Conservation (phyloP, 1,140 invertebrate genomes). For the Trichogramma pretiosum region DNA sequence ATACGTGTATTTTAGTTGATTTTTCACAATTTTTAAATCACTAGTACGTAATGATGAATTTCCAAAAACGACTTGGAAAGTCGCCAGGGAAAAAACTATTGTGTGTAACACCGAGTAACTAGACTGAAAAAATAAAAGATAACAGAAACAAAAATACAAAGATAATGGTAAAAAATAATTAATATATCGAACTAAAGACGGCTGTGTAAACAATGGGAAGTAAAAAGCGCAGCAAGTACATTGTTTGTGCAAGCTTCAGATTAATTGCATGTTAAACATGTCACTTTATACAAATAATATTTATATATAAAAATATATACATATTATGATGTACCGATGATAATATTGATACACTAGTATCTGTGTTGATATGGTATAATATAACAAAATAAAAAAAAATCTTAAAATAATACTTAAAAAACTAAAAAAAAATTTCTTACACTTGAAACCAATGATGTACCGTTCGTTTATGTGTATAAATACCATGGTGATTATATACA, state of each 20-base stretch:
- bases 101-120: conserved; percentile 14
- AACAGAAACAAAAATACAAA: conserved; percentile 2
- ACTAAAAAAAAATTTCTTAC: no score
- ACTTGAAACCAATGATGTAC: no score
- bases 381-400: conserved; percentile 12
- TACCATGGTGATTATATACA: no score
- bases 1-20: background rate
- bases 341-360: conserved; percentile 28
- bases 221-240: conserved; percentile 43
- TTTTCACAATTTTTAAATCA: no score
- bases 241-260: conserved; percentile 44
- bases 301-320: no score
- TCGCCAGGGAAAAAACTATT: conserved; percentile 4
- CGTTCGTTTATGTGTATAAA: no score
- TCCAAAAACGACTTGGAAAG: no score
- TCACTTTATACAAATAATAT: conserved; percentile 34
- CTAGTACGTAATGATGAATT: no score
- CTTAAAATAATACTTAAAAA: background rate
- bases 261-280: conserved; percentile 47
- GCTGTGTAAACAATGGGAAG: conserved; percentile 43
- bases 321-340: no score
- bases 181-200: conserved; percentile 29
- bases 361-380: conserved; percentile 30
- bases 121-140: conserved; percentile 18
- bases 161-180: conserved; percentile 20